Evolutionary conservation across 2,113 vertebrate genomes (phyloP), one percentile per base, ranked within the genome.

Genomic region (Megaceryle maxima): DNA sequence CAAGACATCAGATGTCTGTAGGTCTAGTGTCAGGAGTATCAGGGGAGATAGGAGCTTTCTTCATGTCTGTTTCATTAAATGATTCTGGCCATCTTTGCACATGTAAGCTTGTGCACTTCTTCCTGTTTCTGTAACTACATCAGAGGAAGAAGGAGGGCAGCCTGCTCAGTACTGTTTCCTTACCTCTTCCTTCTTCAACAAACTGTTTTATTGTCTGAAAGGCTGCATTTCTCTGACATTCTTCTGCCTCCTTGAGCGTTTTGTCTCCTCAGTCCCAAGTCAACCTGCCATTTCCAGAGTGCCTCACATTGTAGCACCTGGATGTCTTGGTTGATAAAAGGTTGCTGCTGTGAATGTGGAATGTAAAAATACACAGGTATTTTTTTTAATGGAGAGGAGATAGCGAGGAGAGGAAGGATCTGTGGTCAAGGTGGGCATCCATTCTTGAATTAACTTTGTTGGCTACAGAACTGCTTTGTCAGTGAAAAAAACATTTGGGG

Each of bases 401-500:
- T 63, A 46, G n/a, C 17, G 67, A 92, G 81, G 68, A 83, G 60
- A 93, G 83, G 91, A 73, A 25, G 21, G 8, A 60, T 33, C 70
- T 81, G 8, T 93, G 70, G 64, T 91, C 37, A 70, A 24, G 37
- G 78, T 80, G 66, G 64, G 72, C 93, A 88, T 96, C 67, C 93
- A 73, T 93, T 93, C 51, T 88, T 89, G 89, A 92, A 89, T 91
- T 92, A 96, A 94, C 86, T 96, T 82, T 15, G 7, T 82, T 93
- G 87, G 83, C 94, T 97, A 94, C 72, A 60, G 78, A 96, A 94
- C 60, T 94, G 85, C 79, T 90, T 91, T 92, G 88, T 96, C 95
- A 96, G 93, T 72, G 48, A 95, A 82, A 96, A 96, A 96, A 57
- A 48, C 66, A 87, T 50, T 29, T 85, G 72, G 68, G 81, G 77